Percentiles rank a stretch among this genome's conserved stretches.
Conservation (phyloP, 2,888 invertebrate genomes). For the Dynastes maya region DNA sequence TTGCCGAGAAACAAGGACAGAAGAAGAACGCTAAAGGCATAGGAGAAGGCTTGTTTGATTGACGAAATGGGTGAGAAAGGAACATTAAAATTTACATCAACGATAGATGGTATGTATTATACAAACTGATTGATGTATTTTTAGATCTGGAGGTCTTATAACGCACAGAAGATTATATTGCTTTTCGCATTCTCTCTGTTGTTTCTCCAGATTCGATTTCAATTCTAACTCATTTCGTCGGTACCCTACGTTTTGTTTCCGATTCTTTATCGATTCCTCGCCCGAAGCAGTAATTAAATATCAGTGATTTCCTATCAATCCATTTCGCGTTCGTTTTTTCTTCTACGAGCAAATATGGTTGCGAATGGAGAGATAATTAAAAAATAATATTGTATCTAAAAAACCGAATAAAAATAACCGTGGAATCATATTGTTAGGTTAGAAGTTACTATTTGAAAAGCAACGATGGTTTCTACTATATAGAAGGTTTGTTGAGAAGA, state of each 20-base stretch:
- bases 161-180: constrained; percentile 23
- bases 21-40: not conserved
- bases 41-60: constrained; percentile 29
- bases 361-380: constrained; percentile 1
- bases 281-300: constrained; percentile 19
- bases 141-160: constrained; percentile 24
- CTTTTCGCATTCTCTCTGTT: constrained; percentile 21
- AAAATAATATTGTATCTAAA: not conserved
- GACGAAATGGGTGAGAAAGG: constrained; percentile 34
- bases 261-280: constrained; percentile 6
- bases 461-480: too few species aligned
- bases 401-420: not conserved
- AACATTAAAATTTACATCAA: constrained; percentile 40
- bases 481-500: too few species aligned
- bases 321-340: not conserved
- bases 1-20: constrained; percentile 29
- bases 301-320: constrained; percentile 6
- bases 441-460: not conserved
- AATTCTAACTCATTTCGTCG: constrained; percentile 23
- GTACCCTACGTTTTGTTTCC: not conserved
- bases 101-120: constrained; percentile 35
- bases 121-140: constrained; percentile 46
- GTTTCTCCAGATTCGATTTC: constrained; percentile 19
- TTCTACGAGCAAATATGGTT: constrained; percentile 3
- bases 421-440: not conserved